Conservation (phyloP, 2,888 invertebrate genomes). For the Stenoptilia bipunctidactyla region DNA sequence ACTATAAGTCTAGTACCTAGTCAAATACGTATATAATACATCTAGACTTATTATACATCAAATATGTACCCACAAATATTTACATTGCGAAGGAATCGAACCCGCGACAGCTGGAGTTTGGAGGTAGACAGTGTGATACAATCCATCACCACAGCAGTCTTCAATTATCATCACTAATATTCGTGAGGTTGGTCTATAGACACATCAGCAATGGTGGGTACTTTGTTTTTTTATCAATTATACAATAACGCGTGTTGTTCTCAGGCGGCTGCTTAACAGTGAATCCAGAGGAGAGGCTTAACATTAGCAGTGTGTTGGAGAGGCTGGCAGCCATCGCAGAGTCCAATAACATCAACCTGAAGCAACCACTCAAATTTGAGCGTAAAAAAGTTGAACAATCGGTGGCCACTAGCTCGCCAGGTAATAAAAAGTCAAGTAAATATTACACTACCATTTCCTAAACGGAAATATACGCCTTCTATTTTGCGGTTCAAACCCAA, state of each 20-base stretch:
- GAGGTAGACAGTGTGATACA: too few species aligned
- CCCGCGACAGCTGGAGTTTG: too few species aligned
- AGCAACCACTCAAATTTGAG: slow-evolving; percentile 81
- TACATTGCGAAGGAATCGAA: too few species aligned
- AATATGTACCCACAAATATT: too few species aligned
- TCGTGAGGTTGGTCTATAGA: too few species aligned
- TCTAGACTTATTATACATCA: too few species aligned
- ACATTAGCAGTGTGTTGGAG: slow-evolving; percentile 85
- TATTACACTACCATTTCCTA: slow-evolving; percentile 73
- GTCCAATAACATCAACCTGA: slow-evolving; percentile 84
- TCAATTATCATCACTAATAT: too few species aligned
- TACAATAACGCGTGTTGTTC: slow-evolving; percentile 28
- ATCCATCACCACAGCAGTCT: too few species aligned
- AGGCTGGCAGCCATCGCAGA: slow-evolving; percentile 90
- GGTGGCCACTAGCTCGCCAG: slow-evolving; percentile 74
- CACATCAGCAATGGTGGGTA: too few species aligned
- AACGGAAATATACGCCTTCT: slow-evolving; percentile 19
- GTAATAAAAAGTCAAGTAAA: slow-evolving; percentile 73
- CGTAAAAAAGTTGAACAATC: slow-evolving; percentile 74
- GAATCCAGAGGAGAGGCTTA: slow-evolving; percentile 86
- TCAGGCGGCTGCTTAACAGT: slow-evolving; percentile 83
- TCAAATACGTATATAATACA: too few species aligned
- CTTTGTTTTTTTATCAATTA: too few species aligned
- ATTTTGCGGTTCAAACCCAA: background rate
- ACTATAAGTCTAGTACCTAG: too few species aligned